These are phyloP conservation scores for Rhyacichthys aspro DNA, from an alignment of 2,797 vertebrate species.

Conservation along the genomic window DNA sequence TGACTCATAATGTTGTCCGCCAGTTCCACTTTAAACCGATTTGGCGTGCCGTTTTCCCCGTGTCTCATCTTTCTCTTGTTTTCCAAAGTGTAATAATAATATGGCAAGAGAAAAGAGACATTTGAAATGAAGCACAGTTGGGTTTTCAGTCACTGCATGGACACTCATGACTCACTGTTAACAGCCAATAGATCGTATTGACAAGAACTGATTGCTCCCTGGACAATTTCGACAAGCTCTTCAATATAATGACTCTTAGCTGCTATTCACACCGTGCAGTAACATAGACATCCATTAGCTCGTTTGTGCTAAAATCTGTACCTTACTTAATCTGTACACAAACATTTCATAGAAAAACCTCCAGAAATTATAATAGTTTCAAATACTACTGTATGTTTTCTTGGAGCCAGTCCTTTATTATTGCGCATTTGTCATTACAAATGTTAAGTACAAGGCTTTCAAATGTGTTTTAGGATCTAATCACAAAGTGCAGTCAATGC, in stretches of 20 bases:
- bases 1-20: conserved; percentile 69
- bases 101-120: conserved; percentile 20
- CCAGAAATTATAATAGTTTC: no score
- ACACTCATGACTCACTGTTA: conserved; percentile 29
- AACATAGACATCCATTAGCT: conserved; percentile 2
- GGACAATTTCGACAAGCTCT: conserved; percentile 5
- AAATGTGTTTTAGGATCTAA: no score
- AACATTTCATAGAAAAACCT: no score
- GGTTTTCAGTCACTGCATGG: conserved; percentile 22
- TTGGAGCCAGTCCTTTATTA: no score
- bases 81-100: conserved; percentile 40
- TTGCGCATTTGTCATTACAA: no score
- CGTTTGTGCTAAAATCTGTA: not conserved
- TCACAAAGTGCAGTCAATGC: no score
- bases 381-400: no score
- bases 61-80: conserved; percentile 31
- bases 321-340: no score
- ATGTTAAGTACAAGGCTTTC: no score
- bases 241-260: conserved; percentile 5
- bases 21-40: conserved; percentile 65
- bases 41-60: conserved; percentile 51
- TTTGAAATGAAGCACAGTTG: conserved; percentile 22
- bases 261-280: not conserved
- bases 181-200: conserved; percentile 19
- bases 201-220: conserved; percentile 19